Evolutionary conservation across 2,888 invertebrate genomes (phyloP), one percentile per base, ranked within the genome.

Genomic region (Gonocerus acuteangulatus): DNA sequence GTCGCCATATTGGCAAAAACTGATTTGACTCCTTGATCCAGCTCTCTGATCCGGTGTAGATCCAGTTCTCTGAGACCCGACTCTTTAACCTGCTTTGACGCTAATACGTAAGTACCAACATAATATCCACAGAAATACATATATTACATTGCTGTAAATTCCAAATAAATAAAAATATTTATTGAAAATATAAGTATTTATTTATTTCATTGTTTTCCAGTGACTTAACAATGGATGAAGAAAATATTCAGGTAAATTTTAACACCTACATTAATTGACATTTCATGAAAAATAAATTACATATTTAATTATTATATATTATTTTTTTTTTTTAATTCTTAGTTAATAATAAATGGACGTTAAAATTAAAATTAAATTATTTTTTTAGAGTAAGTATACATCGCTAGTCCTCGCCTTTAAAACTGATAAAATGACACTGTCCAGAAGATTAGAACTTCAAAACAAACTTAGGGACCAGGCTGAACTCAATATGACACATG

Each of bases 381-480:
- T 19, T 72, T n/a, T 54, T 42, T 42, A 82, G 77, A 77, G 76
- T 67, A 80, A 80, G 69, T 82, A 80, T 71, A 74, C 75, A 9
- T 75, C 78, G 51, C 71, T 82, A 56, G 75, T 80, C 2, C 70
- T 82, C 67, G 80, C 81, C 7, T 81, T 82, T 71, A 77, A 78
- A 66, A 81, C 81, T 49, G 82, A 82, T 70, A 75, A 78, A 39
- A 72, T 78, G 48, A 82, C 82, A 1, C 73, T 82, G 51, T 74
- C 75, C 61, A 76, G 78, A 67, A 71, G 82, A 52, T 74, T 78
- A 57, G 78, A 79, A 61, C 74, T 80, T 21, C 81, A 81, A 69
- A 75, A 77, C 66, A 73, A 81, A 56, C 76, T 78, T 56, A 71
- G 82, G 49, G 80, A 82, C 71, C 78, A 80, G 67, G 80, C 81